These are phyloP conservation scores for Drosophila lacertosa DNA, from an alignment of 1,140 invertebrate species.

Conservation along the genomic window DNA sequence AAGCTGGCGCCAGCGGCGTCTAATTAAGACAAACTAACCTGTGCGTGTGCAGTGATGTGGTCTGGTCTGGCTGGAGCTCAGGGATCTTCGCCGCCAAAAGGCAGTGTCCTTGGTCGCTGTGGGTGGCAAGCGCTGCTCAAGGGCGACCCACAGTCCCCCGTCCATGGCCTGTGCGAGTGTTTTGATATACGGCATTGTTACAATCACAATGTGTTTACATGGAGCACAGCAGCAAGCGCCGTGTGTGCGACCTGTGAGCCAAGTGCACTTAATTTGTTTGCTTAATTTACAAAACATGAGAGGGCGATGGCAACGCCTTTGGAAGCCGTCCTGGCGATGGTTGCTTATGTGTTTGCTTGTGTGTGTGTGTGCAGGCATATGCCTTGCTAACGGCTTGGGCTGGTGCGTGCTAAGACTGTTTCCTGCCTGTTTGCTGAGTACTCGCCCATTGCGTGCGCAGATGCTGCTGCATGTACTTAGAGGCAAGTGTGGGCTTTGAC, in stretches of 20 bases:
- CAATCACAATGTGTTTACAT: conserved; percentile 81
- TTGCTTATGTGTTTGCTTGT: not conserved
- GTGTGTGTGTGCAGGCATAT: conserved; percentile 10
- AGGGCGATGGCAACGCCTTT: conserved; percentile 35
- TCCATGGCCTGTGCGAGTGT: conserved; percentile 25
- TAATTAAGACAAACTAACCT: conserved; percentile 80
- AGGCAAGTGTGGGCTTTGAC: conserved; percentile 23
- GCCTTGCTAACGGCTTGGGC: conserved; percentile 15
- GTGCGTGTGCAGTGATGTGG: not conserved
- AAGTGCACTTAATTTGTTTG: conserved; percentile 83
- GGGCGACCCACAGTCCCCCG: conserved; percentile 39
- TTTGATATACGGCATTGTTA: conserved; percentile 76
- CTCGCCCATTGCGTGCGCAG: conserved; percentile 25
- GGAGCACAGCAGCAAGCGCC: conserved; percentile 54
- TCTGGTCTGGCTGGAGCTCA: conserved; percentile 13
- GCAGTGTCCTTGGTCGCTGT: conserved; percentile 58
- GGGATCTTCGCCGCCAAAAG: conserved; percentile 14
- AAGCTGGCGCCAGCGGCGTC: conserved; percentile 54
- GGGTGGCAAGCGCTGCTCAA: conserved; percentile 40
- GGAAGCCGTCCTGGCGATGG: conserved; percentile 2
- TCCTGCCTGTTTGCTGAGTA: conserved; percentile 38
- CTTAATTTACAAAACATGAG: conserved; percentile 82
- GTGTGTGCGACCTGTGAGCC: conserved; percentile 55
- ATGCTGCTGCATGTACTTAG: conserved; percentile 30
- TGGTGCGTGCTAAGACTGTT: conserved; percentile 30